Base-by-base conservation (phyloP, 2,113 vertebrate species). In the Mellivora capensis region DNA sequence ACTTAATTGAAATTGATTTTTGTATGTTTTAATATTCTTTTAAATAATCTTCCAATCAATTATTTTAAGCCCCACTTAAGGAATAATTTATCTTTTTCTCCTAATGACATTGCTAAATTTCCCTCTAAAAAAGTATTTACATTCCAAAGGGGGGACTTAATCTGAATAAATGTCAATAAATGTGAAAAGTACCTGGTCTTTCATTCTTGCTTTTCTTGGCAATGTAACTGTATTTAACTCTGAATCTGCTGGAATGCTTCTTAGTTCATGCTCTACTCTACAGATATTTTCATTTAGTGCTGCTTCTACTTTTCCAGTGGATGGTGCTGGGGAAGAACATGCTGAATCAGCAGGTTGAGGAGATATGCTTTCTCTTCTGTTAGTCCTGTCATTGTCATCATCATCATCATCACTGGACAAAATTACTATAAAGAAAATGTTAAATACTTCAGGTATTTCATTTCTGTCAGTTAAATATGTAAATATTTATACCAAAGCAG, bases 401-500 rank as follows among this genome's bases (percentile, higher is more conserved):
- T 99, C 99, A 0, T 99, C 99, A n/a, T 99, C 99, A 86, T 99
- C 99, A 91, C 99, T 99, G 98, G 99, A 99, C 97, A 99, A 98
- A 97, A 99, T 99, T 97, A 99, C 99, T 99, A 98, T 44, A 98
- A 98, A 95, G 85, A 98, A 98, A 98, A 98, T 79, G 91, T 77
- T 93, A 90, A 96, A 97, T 93, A 76, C 95, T 97, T 98, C 96
- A 98, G 94, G 69, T 88, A 87, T 97, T 98, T 98, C 47, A 90
- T 83, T 97, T 84, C 93, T 90, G 57, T 93, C 44, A 77, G 31
- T 82, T 94, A 97, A 57, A 98, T 80, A 77, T 44, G 27, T 77
- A 89, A 95, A 93, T 47, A 93, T 69, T 62, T 72, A 34, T 34
- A 87, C 34, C 9, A 88, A 61, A 71, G 31, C 37, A 11, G 59